Percentiles rank a stretch among this genome's conserved stretches.
These are phyloP conservation scores for Megalurothrips usitatus DNA, from an alignment of 2,888 invertebrate genomes.

Conservation along the genomic window DNA sequence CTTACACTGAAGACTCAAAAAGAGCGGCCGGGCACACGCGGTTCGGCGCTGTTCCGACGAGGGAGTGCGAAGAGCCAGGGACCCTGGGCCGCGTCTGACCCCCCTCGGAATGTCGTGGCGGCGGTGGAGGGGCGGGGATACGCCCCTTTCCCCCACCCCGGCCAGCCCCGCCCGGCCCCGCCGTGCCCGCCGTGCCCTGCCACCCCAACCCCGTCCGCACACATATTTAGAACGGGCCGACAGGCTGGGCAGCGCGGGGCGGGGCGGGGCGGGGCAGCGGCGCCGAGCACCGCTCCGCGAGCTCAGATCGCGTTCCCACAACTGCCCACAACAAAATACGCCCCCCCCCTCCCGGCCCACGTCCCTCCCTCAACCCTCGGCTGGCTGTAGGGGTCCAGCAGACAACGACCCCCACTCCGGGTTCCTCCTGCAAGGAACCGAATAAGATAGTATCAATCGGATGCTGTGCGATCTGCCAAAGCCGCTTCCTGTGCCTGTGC, in stretches of 20 bases:
- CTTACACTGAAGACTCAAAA: conserved; percentile 14
- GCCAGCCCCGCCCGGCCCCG: not conserved
- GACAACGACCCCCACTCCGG: not conserved
- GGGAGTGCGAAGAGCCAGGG: conserved; percentile 16
- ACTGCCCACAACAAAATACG: conserved; percentile 18
- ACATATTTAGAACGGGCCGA: conserved; percentile 18
- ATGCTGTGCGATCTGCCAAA: too few species aligned
- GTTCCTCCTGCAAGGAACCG: not conserved
- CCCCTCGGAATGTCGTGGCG: conserved; percentile 6
- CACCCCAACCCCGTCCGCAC: not conserved
- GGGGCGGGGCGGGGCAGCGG: not conserved
- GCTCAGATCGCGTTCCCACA: conserved; percentile 13
- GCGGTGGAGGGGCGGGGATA: not conserved
- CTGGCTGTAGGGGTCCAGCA: not conserved
- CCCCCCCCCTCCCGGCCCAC: not conserved
- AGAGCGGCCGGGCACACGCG: conserved; percentile 18
- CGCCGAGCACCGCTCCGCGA: not conserved
- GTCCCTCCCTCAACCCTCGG: not conserved
- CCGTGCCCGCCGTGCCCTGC: not conserved
- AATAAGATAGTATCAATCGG: too few species aligned
- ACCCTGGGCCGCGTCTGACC: conserved; percentile 7
- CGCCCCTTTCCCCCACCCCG: not conserved
- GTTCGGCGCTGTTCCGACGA: conserved; percentile 18
- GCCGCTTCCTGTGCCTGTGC: too few species aligned
- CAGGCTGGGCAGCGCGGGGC: not conserved